Evolutionary conservation across 2,797 vertebrate species (phyloP).

Genomic region (Diplodus puntazzo): DNA sequence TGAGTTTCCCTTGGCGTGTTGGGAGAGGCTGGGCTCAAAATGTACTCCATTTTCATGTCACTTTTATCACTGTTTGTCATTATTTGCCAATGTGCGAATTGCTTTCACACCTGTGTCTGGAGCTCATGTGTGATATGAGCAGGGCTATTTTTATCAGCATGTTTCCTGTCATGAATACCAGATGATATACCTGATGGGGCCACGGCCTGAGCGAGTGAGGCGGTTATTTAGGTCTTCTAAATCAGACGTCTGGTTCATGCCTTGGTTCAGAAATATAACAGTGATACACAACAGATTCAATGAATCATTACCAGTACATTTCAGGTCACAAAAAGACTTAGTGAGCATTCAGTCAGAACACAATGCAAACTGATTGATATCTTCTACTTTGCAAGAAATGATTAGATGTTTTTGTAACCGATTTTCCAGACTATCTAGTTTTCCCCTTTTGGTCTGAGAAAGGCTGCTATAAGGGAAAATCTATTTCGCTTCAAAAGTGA

Average conservation of each 20-base stretch:
- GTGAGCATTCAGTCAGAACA: slow-evolving; percentile 20
- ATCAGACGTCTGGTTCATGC: slow-evolving; percentile 50
- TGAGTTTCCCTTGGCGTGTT: slow-evolving; percentile 25
- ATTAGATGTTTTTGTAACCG: slow-evolving; percentile 35
- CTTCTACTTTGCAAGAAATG: slow-evolving; percentile 33
- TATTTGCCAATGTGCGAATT: slow-evolving; percentile 26
- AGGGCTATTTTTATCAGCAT: slow-evolving; percentile 60
- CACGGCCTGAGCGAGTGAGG: background rate
- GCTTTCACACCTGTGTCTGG: slow-evolving; percentile 26
- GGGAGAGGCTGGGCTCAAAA: slow-evolving; percentile 8
- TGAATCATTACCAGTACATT: slow-evolving; percentile 27
- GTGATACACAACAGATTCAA: slow-evolving; percentile 36
- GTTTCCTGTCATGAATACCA: slow-evolving; percentile 59
- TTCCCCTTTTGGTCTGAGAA: slow-evolving; percentile 8
- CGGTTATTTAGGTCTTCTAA: slow-evolving; percentile 47
- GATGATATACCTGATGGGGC: slow-evolving; percentile 58
- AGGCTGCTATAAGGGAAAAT: background rate
- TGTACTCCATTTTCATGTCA: slow-evolving; percentile 33
- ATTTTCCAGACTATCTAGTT: slow-evolving; percentile 9
- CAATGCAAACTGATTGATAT: slow-evolving; percentile 44
- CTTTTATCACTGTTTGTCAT: slow-evolving; percentile 44
- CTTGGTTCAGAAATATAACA: slow-evolving; percentile 30
- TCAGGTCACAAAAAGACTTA: slow-evolving; percentile 18
- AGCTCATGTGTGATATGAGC: slow-evolving; percentile 33
- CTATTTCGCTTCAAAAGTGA: slow-evolving; percentile 2